Evolutionary conservation across 2,797 vertebrate genomes (phyloP).

Genomic region (Poeciliopsis presidionis): DNA sequence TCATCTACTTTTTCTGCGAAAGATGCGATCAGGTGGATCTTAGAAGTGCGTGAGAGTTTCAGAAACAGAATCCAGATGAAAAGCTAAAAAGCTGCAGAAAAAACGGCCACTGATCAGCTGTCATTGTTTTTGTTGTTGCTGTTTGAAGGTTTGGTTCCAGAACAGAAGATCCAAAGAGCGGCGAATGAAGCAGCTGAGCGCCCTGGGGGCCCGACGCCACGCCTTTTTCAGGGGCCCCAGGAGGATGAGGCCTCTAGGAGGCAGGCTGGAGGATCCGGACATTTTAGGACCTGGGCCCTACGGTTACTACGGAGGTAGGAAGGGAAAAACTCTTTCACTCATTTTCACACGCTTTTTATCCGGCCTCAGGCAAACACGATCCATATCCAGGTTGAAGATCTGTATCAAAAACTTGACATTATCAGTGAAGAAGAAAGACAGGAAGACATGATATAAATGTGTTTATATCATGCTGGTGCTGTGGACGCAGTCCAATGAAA

Average conservation of each 20-base stretch:
- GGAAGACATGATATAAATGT: background rate
- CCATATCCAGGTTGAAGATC: background rate
- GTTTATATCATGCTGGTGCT: background rate
- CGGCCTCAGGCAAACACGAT: background rate
- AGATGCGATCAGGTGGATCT: background rate
- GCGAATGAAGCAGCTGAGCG: slow-evolving; percentile 95
- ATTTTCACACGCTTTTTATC: background rate
- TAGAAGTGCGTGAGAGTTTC: background rate
- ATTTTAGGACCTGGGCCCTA: slow-evolving; percentile 91
- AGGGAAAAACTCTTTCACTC: slow-evolving; percentile 25
- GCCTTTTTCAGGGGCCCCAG: slow-evolving; percentile 92
- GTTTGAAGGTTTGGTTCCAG: slow-evolving; percentile 93
- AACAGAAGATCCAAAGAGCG: slow-evolving; percentile 95
- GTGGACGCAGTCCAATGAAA: background rate
- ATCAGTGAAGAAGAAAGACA: background rate
- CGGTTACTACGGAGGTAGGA: slow-evolving; percentile 91
- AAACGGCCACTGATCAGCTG: background rate
- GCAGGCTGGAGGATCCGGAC: slow-evolving; percentile 90
- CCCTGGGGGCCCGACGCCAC: slow-evolving; percentile 89
- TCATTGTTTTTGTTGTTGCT: background rate
- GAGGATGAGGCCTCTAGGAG: slow-evolving; percentile 90
- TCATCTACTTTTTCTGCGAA: background rate
- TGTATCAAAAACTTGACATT: background rate
- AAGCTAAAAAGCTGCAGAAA: background rate
- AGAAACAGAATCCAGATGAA: background rate